Evolutionary conservation across 2,888 invertebrate genomes (phyloP).

Genomic region (Hemithea aestivaria): DNA sequence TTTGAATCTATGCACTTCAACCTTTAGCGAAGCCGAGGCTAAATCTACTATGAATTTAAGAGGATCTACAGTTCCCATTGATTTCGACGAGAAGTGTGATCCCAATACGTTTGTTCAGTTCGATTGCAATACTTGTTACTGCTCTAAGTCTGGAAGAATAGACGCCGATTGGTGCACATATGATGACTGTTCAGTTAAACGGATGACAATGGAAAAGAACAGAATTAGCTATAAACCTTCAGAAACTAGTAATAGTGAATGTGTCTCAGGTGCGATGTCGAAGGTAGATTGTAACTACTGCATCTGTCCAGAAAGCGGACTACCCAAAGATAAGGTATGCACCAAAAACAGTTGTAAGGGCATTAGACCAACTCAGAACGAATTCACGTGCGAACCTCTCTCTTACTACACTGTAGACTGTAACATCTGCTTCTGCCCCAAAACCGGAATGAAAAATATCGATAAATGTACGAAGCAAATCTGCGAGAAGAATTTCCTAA

Average conservation of each 20-base stretch:
- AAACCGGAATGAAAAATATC: conserved; percentile 60
- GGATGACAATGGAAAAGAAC: conserved; percentile 37
- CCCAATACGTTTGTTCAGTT: conserved; percentile 61
- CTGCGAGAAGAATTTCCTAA: conserved; percentile 56
- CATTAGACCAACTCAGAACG: conserved; percentile 22
- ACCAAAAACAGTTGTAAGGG: conserved; percentile 53
- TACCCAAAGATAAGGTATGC: conserved; percentile 45
- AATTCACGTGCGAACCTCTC: conserved; percentile 56
- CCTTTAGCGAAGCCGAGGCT: conserved; percentile 2
- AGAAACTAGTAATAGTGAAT: conserved; percentile 29
- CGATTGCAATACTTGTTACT: conserved; percentile 68
- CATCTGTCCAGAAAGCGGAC: conserved; percentile 58
- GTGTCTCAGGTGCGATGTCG: conserved; percentile 54
- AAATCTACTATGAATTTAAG: conserved; percentile 8
- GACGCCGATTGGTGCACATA: conserved; percentile 68
- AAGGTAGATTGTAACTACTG: conserved; percentile 66
- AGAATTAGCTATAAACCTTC: conserved; percentile 20
- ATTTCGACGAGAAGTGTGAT: conserved; percentile 46
- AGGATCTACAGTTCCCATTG: conserved; percentile 20
- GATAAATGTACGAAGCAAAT: conserved; percentile 64
- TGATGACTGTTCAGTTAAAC: conserved; percentile 60
- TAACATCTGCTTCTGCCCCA: conserved; percentile 61
- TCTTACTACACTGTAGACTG: conserved; percentile 65
- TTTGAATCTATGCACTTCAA: conserved; percentile 47
- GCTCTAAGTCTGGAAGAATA: conserved; percentile 55